Conservation (phyloP, 2,113 vertebrate genomes). For the Lagopus leucura region DNA sequence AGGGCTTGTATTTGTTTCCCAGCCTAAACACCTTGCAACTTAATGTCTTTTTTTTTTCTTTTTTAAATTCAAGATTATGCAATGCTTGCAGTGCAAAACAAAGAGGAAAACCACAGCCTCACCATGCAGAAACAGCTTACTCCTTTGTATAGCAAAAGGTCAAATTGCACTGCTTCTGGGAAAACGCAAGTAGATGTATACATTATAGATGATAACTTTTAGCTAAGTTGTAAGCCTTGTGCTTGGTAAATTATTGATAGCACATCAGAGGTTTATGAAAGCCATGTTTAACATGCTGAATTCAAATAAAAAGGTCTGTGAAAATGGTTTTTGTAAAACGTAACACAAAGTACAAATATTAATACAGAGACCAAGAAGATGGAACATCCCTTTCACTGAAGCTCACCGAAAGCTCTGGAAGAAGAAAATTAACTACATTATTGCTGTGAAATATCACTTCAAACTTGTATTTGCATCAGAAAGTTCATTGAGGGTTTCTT, state of each 20-base stretch:
- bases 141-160: not conserved
- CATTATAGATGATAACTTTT: slow-evolving; percentile 41
- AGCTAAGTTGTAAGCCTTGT: slow-evolving; percentile 22
- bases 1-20: not conserved
- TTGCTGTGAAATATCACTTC: not conserved
- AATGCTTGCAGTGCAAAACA: not conserved
- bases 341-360: not conserved
- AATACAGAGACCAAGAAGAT: not conserved
- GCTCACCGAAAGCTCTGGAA: not conserved
- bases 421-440: not conserved
- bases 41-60: not conserved
- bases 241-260: slow-evolving; percentile 30
- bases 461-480: not conserved
- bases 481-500: not conserved
- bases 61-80: not conserved
- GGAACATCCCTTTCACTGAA: not conserved
- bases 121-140: not conserved
- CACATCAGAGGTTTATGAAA: slow-evolving; percentile 11
- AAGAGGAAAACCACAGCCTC: not conserved
- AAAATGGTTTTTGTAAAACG: not conserved
- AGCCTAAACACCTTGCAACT: not conserved
- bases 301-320: not conserved
- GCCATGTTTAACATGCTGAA: not conserved
- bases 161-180: not conserved
- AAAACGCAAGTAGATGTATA: not conserved